Conservation (phyloP, 2,797 vertebrate genomes). For the Alauda arvensis region DNA sequence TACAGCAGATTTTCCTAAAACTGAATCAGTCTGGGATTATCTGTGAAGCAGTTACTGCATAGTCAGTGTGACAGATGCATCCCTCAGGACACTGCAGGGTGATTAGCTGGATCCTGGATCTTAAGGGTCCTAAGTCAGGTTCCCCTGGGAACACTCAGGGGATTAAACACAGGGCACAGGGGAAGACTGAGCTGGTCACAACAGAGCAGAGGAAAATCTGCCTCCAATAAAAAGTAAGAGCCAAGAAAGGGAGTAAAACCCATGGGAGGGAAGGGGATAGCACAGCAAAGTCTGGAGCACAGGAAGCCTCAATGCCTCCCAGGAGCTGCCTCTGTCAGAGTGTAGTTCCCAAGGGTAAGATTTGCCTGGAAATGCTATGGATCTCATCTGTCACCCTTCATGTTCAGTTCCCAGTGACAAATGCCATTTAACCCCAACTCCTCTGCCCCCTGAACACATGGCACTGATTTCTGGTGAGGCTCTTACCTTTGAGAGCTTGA, state of each 20-base stretch:
- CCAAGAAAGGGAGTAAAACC: neutral
- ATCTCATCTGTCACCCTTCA: neutral
- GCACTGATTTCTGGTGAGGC: neutral
- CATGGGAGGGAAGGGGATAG: fast-evolving
- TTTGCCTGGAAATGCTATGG: neutral
- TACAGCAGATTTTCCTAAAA: neutral
- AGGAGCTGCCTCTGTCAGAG: neutral
- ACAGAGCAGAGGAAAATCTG: neutral
- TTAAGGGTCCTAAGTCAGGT: neutral
- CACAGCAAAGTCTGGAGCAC: neutral
- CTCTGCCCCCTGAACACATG: neutral
- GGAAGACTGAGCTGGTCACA: neutral
- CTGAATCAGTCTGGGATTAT: neutral
- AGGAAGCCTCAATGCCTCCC: neutral
- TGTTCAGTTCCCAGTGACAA: neutral
- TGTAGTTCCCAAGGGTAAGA: fast-evolving
- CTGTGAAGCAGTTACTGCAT: neutral
- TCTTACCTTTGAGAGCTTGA: constrained; percentile 94
- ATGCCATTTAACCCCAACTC: neutral
- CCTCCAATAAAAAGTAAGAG: neutral
- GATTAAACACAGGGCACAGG: neutral
- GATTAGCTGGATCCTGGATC: neutral
- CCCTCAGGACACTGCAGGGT: neutral
- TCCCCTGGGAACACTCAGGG: neutral
- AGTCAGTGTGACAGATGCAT: neutral